Evolutionary conservation across 2,888 invertebrate genomes (phyloP).

Genomic region (Chesias legatella): DNA sequence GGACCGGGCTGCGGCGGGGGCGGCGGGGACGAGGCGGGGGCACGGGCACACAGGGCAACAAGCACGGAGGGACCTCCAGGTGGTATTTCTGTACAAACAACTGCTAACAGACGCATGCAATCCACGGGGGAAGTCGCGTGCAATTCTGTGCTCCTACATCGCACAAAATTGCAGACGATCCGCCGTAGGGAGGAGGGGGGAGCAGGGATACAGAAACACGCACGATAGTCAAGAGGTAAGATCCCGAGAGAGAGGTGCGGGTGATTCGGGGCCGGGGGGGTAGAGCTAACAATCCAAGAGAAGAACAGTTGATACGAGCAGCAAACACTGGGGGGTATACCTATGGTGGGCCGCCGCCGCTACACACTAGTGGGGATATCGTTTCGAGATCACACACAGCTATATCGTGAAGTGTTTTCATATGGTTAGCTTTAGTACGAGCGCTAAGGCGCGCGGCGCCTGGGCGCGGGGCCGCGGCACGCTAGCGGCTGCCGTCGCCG

Average conservation of each 20-base stretch:
- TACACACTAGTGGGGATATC: slow-evolving; percentile 63
- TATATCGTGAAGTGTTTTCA: slow-evolving; percentile 64
- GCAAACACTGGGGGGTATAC: slow-evolving; percentile 74
- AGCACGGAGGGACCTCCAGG: slow-evolving; percentile 47
- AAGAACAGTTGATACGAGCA: slow-evolving; percentile 74
- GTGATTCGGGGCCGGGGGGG: slow-evolving; percentile 34
- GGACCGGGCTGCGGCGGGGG: slow-evolving; percentile 19
- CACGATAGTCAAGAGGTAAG: slow-evolving; percentile 48
- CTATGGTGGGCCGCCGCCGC: slow-evolving; percentile 57
- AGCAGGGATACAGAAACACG: slow-evolving; percentile 42
- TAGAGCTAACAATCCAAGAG: slow-evolving; percentile 60
- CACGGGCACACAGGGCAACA: no score
- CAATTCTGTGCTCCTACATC: slow-evolving; percentile 33
- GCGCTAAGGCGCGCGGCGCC: slow-evolving; percentile 45
- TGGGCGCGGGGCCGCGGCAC: slow-evolving; percentile 56
- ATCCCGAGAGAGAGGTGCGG: slow-evolving; percentile 44
- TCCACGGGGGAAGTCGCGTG: slow-evolving; percentile 45
- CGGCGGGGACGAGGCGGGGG: slow-evolving; percentile 28
- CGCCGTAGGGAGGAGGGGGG: slow-evolving; percentile 28
- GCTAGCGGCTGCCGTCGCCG: slow-evolving; percentile 81
- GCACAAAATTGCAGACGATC: slow-evolving; percentile 45
- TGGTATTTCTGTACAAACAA: slow-evolving; percentile 63
- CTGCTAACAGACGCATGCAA: slow-evolving; percentile 69
- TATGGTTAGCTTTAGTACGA: slow-evolving; percentile 61
- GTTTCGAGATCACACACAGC: slow-evolving; percentile 74